Percentiles rank a stretch among this genome's conserved stretches.
These are phyloP conservation scores for Sialia sialis DNA, from an alignment of 2,113 vertebrate species.

Conservation along the genomic window DNA sequence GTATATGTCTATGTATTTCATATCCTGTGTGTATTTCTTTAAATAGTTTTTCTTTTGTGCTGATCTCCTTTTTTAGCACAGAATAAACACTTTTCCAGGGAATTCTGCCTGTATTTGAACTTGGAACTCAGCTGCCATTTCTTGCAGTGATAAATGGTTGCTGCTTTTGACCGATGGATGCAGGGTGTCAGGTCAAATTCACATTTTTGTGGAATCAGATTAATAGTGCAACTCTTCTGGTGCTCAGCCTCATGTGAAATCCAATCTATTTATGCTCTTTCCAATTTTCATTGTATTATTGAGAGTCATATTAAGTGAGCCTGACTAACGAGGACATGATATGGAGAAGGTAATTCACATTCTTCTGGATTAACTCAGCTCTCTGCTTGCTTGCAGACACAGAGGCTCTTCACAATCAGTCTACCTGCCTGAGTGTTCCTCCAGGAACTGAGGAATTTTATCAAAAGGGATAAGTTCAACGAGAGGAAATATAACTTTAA, in stretches of 20 bases:
- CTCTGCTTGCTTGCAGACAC: neutral
- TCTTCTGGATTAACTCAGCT: neutral
- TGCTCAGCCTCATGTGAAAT: neutral
- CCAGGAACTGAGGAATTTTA: neutral
- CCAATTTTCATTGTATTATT: neutral
- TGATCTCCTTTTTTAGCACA: neutral
- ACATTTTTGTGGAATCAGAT: neutral
- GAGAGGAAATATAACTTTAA: neutral
- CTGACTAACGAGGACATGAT: neutral
- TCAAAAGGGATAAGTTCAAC: neutral
- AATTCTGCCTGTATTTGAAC: neutral
- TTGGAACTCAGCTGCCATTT: neutral
- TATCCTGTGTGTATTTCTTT: accelerated
- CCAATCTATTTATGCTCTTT: neutral
- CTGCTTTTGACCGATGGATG: neutral
- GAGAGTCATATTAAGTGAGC: neutral
- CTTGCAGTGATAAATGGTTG: neutral
- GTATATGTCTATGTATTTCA: neutral
- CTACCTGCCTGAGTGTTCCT: neutral
- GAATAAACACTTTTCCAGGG: neutral
- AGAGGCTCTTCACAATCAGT: neutral
- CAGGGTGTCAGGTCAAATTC: neutral
- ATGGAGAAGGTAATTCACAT: neutral
- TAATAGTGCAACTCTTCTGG: neutral
- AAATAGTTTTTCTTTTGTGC: neutral